phyloP scores from a whole-genome alignment of 2,113 vertebrate genomes.

The Carassius gibelio region DNA sequence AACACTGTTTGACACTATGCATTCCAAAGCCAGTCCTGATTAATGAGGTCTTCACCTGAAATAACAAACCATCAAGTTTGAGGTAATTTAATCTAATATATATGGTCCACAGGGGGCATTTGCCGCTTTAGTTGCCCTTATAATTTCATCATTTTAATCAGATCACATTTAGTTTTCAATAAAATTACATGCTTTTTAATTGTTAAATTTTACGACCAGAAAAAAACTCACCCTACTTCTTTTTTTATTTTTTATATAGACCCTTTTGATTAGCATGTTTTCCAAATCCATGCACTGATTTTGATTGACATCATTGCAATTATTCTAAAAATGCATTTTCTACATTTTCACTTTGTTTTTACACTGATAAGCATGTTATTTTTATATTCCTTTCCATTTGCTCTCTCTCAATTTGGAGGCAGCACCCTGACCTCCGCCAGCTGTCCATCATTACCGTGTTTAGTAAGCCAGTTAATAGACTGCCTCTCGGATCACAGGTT shows the following conservation, averaged over 20 bases:
- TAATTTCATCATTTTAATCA: not conserved
- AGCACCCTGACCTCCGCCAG: conserved; percentile 32
- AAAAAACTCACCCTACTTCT: not conserved
- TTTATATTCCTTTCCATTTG: conserved; percentile 43
- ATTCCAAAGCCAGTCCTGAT: not conserved
- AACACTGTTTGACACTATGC: not conserved
- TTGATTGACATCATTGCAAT: not conserved
- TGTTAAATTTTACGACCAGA: not conserved
- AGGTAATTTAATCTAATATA: not conserved
- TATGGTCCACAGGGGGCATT: not conserved
- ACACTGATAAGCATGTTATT: not conserved
- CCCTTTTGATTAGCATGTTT: not conserved
- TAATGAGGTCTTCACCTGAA: not conserved
- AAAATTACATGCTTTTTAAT: not conserved
- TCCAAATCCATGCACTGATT: not conserved
- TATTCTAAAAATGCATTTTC: not conserved
- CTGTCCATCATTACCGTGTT: conserved; percentile 52
- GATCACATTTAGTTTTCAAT: not conserved
- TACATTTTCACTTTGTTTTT: conserved; percentile 6
- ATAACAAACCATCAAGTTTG: not conserved
- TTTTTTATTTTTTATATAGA: not conserved
- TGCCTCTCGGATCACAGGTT: conserved; percentile 38
- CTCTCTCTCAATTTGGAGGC: conserved; percentile 3
- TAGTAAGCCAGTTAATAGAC: conserved; percentile 45
- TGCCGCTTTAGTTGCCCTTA: not conserved